phyloP scores from a whole-genome alignment of 92 coral and sea anemone genomes.

The Heteractis magnifica region DNA sequence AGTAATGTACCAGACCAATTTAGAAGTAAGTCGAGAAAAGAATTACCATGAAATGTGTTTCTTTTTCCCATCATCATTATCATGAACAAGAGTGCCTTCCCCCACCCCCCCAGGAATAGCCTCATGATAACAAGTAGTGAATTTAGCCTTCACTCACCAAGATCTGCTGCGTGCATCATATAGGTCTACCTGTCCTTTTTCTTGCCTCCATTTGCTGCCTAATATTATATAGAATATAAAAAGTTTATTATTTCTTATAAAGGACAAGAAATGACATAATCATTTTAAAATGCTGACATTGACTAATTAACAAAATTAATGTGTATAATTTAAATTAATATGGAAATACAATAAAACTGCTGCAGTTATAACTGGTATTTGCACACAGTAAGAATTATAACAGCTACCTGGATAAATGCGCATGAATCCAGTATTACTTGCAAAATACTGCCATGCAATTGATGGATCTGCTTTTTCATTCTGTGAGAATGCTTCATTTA shows the following conservation, averaged over 20 bases:
- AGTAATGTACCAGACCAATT: too few species aligned
- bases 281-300: background rate
- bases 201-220: slow-evolving; percentile 26
- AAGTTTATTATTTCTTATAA: too few species aligned
- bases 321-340: too few species aligned
- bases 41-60: too few species aligned
- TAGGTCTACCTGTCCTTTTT: slow-evolving; percentile 62
- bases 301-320: background rate
- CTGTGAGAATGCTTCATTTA: slow-evolving; percentile 68
- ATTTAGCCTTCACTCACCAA: slow-evolving; percentile 54
- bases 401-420: slow-evolving; percentile 83
- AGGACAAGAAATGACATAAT: background rate
- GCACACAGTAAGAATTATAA: background rate
- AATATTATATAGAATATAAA: background rate
- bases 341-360: background rate
- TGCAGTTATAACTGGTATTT: too few species aligned
- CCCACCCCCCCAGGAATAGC: too few species aligned
- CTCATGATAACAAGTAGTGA: background rate
- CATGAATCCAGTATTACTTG: slow-evolving; percentile 83
- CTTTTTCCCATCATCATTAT: too few species aligned
- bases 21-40: too few species aligned
- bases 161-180: slow-evolving; percentile 89
- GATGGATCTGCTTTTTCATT: slow-evolving; percentile 67
- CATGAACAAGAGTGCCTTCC: too few species aligned
- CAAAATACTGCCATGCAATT: slow-evolving; percentile 95